phyloP scores from a whole-genome alignment of 2,797 vertebrate genomes.

The Crotalus adamanteus region DNA sequence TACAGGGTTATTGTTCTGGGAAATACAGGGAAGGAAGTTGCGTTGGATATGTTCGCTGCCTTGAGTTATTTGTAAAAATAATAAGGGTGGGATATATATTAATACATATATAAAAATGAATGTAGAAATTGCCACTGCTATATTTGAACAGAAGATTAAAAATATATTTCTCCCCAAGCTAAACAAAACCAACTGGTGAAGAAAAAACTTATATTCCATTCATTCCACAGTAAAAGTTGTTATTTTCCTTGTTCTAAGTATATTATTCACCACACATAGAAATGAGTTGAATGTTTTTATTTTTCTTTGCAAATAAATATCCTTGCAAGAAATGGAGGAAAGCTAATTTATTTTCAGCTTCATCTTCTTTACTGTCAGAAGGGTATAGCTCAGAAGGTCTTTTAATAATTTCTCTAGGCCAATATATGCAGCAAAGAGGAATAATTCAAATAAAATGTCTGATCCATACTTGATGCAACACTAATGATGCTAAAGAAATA shows the following conservation, averaged over 20 bases:
- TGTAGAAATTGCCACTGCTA: neutral
- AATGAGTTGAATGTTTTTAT: neutral
- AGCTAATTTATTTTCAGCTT: neutral
- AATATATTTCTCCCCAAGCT: neutral
- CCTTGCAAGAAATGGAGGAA: neutral
- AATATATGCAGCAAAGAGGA: neutral
- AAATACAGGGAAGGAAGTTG: neutral
- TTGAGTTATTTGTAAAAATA: neutral
- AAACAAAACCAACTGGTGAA: neutral
- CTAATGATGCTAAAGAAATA: slow-evolving; percentile 19
- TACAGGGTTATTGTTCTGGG: neutral
- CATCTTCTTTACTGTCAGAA: slow-evolving; percentile 7
- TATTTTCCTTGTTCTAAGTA: neutral
- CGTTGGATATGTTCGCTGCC: neutral
- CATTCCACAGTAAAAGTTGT: neutral
- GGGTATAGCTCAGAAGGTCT: neutral
- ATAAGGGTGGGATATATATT: neutral
- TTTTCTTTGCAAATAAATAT: neutral
- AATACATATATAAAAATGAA: neutral
- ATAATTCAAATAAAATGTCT: slow-evolving; percentile 9
- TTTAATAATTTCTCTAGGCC: slow-evolving; percentile 5
- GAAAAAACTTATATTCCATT: neutral
- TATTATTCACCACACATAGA: neutral
- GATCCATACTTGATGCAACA: slow-evolving; percentile 23
- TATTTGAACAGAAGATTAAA: neutral